These are phyloP conservation scores for Pterobdella sp. DNA, from an alignment of 2,888 invertebrate genomes.

Conservation along the genomic window DNA sequence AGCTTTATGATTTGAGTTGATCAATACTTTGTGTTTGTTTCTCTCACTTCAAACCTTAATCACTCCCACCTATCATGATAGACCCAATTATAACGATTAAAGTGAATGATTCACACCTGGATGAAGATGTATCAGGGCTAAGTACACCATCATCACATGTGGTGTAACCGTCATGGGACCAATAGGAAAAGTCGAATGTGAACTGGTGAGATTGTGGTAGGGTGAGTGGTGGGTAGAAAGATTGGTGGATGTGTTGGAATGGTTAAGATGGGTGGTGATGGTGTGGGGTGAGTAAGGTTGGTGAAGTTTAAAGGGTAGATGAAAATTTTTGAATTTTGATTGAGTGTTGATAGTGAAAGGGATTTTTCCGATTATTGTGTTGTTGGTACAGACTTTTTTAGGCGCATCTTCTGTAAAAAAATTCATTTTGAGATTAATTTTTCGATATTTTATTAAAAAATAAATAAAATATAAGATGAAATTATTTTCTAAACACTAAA, in stretches of 20 bases:
- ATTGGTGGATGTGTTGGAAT: neutral
- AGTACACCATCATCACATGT: slow-evolving; percentile 42
- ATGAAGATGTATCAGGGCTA: slow-evolving; percentile 39
- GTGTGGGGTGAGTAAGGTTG: neutral
- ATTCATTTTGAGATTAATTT: neutral
- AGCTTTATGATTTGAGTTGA: too few relatives aligned
- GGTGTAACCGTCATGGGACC: slow-evolving; percentile 51
- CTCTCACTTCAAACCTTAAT: too few relatives aligned
- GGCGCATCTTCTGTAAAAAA: neutral
- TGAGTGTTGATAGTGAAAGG: too few relatives aligned
- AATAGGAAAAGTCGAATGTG: slow-evolving; percentile 51
- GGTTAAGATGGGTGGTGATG: neutral
- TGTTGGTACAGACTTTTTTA: neutral
- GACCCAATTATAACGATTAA: too few relatives aligned
- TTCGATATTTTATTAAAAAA: neutral
- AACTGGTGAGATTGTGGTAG: slow-evolving; percentile 43
- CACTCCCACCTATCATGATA: too few relatives aligned
- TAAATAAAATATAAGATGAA: too few relatives aligned
- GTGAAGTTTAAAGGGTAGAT: neutral
- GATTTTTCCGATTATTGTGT: too few relatives aligned
- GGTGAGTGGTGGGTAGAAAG: neutral
- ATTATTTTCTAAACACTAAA: too few relatives aligned
- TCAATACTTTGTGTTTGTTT: too few relatives aligned
- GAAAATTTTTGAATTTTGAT: too few relatives aligned
- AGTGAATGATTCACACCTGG: too few relatives aligned